Evolutionary conservation across 37 sponge, comb jelly and placozoan species (phyloP).

Genomic region (Spongia lamella): DNA sequence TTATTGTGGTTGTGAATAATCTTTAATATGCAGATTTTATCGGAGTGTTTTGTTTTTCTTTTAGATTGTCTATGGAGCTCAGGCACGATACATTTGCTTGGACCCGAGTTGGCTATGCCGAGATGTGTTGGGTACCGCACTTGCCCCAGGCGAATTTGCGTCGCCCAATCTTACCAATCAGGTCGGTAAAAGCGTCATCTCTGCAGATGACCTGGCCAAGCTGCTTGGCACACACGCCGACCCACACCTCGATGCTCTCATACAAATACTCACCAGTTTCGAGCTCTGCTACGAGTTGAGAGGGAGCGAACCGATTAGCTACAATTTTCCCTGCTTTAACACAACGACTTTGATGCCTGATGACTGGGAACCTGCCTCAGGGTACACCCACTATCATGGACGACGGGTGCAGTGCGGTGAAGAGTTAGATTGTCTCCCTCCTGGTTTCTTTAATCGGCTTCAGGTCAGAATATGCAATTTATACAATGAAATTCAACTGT

Average conservation of each 20-base stretch:
- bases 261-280: slow-evolving; percentile 53
- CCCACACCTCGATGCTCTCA: slow-evolving; percentile 37
- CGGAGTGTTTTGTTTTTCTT: no score
- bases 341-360: background rate
- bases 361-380: slow-evolving; percentile 32
- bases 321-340: slow-evolving; percentile 58
- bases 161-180: slow-evolving; percentile 19
- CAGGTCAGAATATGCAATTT: slow-evolving; percentile 44
- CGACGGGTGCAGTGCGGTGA: slow-evolving; percentile 41
- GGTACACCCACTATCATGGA: slow-evolving; percentile 39
- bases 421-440: slow-evolving; percentile 58
- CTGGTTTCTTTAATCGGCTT: slow-evolving; percentile 68
- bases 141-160: slow-evolving; percentile 64
- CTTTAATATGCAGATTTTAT: no score
- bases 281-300: slow-evolving; percentile 56
- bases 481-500: slow-evolving; percentile 24
- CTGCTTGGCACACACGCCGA: slow-evolving; percentile 29
- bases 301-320: slow-evolving; percentile 5
- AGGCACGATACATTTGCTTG: slow-evolving; percentile 48
- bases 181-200: slow-evolving; percentile 29
- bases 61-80: slow-evolving; percentile 68
- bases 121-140: slow-evolving; percentile 66
- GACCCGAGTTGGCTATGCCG: slow-evolving; percentile 79
- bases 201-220: slow-evolving; percentile 25
- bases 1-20: no score